Evolutionary conservation across 1,140 invertebrate species (phyloP).

Genomic region (Scaptomyza graminum): DNA sequence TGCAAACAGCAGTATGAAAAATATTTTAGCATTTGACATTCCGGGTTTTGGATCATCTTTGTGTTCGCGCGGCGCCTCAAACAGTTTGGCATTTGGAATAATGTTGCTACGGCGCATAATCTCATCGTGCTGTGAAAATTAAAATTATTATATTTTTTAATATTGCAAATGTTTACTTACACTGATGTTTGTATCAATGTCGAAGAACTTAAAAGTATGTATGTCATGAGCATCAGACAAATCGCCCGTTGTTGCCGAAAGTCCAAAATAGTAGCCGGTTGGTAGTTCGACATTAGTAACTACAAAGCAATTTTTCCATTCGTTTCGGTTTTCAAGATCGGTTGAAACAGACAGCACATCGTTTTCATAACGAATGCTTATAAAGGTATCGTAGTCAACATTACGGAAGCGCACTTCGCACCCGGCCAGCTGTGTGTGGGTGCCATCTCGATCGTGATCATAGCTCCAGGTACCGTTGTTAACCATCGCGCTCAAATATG

Average conservation of each 20-base stretch:
- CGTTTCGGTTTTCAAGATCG: constrained; percentile 95
- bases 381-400: constrained; percentile 94
- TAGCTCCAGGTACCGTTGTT: constrained; percentile 98
- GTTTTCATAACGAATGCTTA: constrained; percentile 96
- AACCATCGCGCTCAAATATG: constrained; percentile 99
- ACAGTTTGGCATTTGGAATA: constrained; percentile 91
- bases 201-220: constrained; percentile 94
- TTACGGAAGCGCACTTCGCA: constrained; percentile 98
- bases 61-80: constrained; percentile 93
- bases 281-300: constrained; percentile 96
- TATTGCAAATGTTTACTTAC: constrained; percentile 84
- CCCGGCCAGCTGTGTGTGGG: constrained; percentile 97
- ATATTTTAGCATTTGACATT: constrained; percentile 94
- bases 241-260: constrained; percentile 98
- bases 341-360: constrained; percentile 94
- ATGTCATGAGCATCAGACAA: constrained; percentile 99
- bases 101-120: constrained; percentile 90
- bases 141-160: no score
- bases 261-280: constrained; percentile 97
- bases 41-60: constrained; percentile 94
- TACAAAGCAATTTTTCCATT: constrained; percentile 97
- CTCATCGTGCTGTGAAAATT: constrained; percentile 86
- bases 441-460: constrained; percentile 99
- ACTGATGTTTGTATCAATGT: constrained; percentile 90
- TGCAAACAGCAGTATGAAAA: constrained; percentile 92